A percentile compares a stretch with the other conserved stretches of the same genome.
Conservation (phyloP, 1,140 invertebrate genomes). For the Coboldia fuscipes region DNA sequence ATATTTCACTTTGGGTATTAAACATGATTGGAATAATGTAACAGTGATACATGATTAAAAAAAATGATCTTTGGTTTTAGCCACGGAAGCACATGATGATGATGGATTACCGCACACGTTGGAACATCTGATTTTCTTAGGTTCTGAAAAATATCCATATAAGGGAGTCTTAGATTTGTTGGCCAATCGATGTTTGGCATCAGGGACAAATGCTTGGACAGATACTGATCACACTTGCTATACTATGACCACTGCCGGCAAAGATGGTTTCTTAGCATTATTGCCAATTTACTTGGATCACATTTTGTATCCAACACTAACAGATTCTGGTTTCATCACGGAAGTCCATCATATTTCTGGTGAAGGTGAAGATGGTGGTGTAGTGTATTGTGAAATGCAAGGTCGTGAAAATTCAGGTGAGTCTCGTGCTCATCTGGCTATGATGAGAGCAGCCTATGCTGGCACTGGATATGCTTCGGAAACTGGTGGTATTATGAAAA, state of each 20-base stretch:
- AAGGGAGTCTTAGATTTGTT: slow-evolving; percentile 73
- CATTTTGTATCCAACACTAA: slow-evolving; percentile 64
- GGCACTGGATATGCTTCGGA: slow-evolving; percentile 62
- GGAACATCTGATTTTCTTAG: slow-evolving; percentile 81
- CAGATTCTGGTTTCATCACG: slow-evolving; percentile 57
- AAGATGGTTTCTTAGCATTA: slow-evolving; percentile 67
- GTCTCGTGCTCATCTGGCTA: slow-evolving; percentile 32
- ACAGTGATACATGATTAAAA: not conserved
- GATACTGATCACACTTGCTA: slow-evolving; percentile 66
- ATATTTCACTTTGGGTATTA: slow-evolving; percentile 60
- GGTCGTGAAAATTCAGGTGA: slow-evolving; percentile 62
- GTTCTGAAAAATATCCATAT: slow-evolving; percentile 75
- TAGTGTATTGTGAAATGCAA: slow-evolving; percentile 90
- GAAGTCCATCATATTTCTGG: slow-evolving; percentile 84
- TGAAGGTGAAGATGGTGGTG: slow-evolving; percentile 71
- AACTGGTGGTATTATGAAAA: slow-evolving; percentile 65
- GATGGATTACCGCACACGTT: slow-evolving; percentile 83
- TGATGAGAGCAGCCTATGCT: slow-evolving; percentile 51
- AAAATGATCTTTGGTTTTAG: slow-evolving; percentile 25
- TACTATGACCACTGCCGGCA: slow-evolving; percentile 68
- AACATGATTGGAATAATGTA: not conserved
- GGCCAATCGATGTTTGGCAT: slow-evolving; percentile 72
- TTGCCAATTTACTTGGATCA: slow-evolving; percentile 83
- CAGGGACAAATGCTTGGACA: slow-evolving; percentile 68
- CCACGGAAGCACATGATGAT: slow-evolving; percentile 76